Evolutionary conservation across 2,113 vertebrate genomes (phyloP).

Genomic region (Melanostigma gelatinosum): DNA sequence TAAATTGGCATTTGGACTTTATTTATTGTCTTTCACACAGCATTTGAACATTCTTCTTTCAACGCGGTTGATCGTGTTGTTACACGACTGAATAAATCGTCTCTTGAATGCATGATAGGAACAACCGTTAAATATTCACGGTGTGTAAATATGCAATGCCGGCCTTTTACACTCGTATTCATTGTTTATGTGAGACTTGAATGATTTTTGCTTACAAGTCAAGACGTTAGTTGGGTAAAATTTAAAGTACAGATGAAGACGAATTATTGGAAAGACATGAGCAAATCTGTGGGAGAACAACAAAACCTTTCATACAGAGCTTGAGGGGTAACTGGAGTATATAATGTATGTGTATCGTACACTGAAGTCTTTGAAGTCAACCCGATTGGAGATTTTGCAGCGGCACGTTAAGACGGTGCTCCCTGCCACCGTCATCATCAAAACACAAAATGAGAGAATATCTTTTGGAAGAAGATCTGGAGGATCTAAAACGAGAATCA

Average conservation of each 20-base stretch:
- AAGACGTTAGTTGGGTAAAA: background rate
- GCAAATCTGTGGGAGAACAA: background rate
- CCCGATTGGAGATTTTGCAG: background rate
- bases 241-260: background rate
- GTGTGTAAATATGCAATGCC: slow-evolving; percentile 12
- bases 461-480: background rate
- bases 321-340: background rate
- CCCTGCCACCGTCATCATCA: background rate
- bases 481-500: background rate
- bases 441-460: background rate
- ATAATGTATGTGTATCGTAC: background rate
- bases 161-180: slow-evolving; percentile 7
- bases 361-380: background rate
- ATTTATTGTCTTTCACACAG: background rate
- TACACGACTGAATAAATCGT: background rate
- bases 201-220: background rate
- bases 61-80: background rate
- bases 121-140: slow-evolving; percentile 10
- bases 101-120: background rate
- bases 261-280: background rate
- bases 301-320: background rate
- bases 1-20: background rate
- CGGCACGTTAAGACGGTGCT: background rate
- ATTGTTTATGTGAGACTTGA: slow-evolving; percentile 14
- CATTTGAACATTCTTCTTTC: background rate